phyloP scores from a whole-genome alignment of 2,797 vertebrate species.

The Eurystomus glaucurus region DNA sequence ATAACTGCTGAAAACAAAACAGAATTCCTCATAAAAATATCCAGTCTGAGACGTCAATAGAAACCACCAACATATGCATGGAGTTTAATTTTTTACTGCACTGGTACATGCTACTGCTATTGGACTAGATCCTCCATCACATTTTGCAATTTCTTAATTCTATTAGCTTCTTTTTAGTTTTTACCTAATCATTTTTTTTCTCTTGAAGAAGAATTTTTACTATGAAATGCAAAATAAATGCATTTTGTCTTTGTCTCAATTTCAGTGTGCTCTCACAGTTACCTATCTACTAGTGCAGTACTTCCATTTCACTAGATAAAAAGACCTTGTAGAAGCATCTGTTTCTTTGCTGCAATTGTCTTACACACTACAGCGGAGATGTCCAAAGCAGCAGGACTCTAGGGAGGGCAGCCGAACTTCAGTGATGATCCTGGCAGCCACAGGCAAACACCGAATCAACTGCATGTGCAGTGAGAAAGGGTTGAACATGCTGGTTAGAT shows the following conservation, averaged over 20 bases:
- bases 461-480: neutral
- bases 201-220: neutral
- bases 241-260: neutral
- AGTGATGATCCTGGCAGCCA: slow-evolving; percentile 56
- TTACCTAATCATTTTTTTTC: rapidly evolving
- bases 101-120: neutral
- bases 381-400: slow-evolving; percentile 55
- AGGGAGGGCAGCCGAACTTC: slow-evolving; percentile 61
- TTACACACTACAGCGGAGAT: neutral
- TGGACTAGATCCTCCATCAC: neutral
- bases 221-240: neutral
- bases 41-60: neutral
- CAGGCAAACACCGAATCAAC: neutral
- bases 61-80: neutral
- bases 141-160: neutral
- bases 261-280: neutral
- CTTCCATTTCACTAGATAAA: slow-evolving; percentile 8
- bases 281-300: neutral
- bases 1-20: neutral
- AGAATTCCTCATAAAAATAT: neutral
- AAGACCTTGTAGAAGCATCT: slow-evolving; percentile 59
- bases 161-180: neutral
- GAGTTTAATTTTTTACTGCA: neutral
- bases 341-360: slow-evolving; percentile 38
- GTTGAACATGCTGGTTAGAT: neutral